Percentiles rank a stretch among this genome's conserved stretches.
Conservation (phyloP, 2,113 vertebrate genomes). For the Panthera leo region DNA sequence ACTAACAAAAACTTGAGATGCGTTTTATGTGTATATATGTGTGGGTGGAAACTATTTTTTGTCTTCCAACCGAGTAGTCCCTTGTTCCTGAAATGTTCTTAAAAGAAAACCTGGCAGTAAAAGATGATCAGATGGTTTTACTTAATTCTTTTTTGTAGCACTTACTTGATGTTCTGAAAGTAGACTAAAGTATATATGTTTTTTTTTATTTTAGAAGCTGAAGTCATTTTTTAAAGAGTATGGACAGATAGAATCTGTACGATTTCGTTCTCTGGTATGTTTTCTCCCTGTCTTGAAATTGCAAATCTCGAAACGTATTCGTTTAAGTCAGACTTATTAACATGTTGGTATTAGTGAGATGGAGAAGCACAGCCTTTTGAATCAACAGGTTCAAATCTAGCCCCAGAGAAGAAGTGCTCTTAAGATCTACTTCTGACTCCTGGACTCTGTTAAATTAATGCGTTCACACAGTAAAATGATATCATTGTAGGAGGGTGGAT, state of each 20-base stretch:
- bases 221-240: slow-evolving; percentile 89
- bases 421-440: not conserved
- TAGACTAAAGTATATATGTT: not conserved
- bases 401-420: not conserved
- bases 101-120: not conserved
- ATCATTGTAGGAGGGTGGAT: not conserved
- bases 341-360: not conserved
- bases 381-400: not conserved
- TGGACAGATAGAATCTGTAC: slow-evolving; percentile 92
- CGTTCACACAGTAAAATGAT: not conserved
- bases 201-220: slow-evolving; percentile 86
- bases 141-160: not conserved
- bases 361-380: not conserved
- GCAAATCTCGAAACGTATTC: not conserved
- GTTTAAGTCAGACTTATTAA: not conserved
- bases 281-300: not conserved
- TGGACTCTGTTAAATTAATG: not conserved
- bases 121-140: not conserved
- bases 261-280: slow-evolving; percentile 95
- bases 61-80: not conserved
- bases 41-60: not conserved
- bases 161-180: slow-evolving; percentile 24
- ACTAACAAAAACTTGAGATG: not conserved
- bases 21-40: not conserved
- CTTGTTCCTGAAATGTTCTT: not conserved